Conservation (phyloP, 2,888 invertebrate species). For the Chrysolina oricalcia region DNA sequence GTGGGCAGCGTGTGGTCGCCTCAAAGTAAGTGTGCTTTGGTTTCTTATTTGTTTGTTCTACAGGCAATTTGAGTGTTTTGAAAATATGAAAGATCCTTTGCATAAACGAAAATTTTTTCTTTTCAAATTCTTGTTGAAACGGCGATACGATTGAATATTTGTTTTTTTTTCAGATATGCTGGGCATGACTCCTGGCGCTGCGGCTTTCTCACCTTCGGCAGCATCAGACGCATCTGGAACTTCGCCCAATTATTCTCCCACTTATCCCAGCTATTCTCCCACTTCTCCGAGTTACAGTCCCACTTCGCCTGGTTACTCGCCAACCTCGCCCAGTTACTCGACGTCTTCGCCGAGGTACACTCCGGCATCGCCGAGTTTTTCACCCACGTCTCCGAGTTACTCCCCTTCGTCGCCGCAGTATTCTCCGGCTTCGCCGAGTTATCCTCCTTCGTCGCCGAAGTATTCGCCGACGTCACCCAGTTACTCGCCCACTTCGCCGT, state of each 20-base stretch:
- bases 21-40: slow-evolving; percentile 74
- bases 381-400: slow-evolving; percentile 86
- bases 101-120: no score
- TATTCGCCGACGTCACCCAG: slow-evolving; percentile 87
- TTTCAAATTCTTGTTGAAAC: no score
- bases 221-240: slow-evolving; percentile 94
- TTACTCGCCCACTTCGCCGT: slow-evolving; percentile 89
- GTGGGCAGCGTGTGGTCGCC: slow-evolving; percentile 86
- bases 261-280: slow-evolving; percentile 84
- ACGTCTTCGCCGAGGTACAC: slow-evolving; percentile 86
- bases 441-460: slow-evolving; percentile 86
- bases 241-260: slow-evolving; percentile 81
- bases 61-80: no score
- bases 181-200: slow-evolving; percentile 97
- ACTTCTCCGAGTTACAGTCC: slow-evolving; percentile 89
- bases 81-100: no score
- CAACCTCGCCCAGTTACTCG: slow-evolving; percentile 88
- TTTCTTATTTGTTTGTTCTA: slow-evolving; percentile 12
- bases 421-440: slow-evolving; percentile 85
- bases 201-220: slow-evolving; percentile 96
- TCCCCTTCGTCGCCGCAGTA: slow-evolving; percentile 86
- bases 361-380: slow-evolving; percentile 80
- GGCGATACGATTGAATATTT: not conserved
- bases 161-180: slow-evolving; percentile 69
- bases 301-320: slow-evolving; percentile 89